These are phyloP conservation scores for Microcebus tavaratra DNA, from an alignment of 2,113 vertebrate species.

Conservation along the genomic window DNA sequence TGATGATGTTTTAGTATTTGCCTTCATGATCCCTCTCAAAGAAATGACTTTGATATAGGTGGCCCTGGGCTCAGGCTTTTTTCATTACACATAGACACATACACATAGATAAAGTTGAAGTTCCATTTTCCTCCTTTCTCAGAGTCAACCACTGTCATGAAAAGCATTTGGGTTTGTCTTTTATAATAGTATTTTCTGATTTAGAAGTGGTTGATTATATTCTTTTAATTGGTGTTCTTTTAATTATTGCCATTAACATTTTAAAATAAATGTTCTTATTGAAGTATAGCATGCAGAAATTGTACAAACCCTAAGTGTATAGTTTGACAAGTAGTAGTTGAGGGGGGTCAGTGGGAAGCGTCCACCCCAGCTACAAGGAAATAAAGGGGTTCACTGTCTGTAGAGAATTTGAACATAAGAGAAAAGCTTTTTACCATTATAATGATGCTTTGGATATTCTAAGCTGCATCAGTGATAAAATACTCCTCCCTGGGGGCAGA, in stretches of 20 bases:
- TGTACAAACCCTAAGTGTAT: not conserved
- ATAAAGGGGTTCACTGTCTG: not conserved
- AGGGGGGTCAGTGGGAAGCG: not conserved
- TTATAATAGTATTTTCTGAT: conserved; percentile 40
- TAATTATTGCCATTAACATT: not conserved
- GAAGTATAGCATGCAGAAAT: not conserved
- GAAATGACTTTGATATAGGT: not conserved
- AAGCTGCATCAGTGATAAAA: not conserved
- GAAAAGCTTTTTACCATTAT: not conserved
- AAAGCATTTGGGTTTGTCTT: conserved; percentile 22
- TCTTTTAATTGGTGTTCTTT: not conserved
- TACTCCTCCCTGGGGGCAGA: not conserved
- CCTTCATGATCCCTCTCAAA: not conserved
- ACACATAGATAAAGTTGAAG: not conserved
- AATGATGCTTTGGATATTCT: not conserved
- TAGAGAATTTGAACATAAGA: not conserved
- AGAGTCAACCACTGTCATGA: not conserved
- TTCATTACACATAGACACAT: not conserved
- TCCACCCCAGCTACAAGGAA: not conserved
- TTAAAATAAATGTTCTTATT: not conserved
- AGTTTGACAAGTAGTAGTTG: not conserved
- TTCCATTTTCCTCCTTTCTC: not conserved
- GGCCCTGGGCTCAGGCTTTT: not conserved
- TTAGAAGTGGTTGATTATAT: conserved; percentile 17
- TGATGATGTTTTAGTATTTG: not conserved